Conservation (phyloP, 2,797 vertebrate species). For the Pseudopleuronectes americanus region DNA sequence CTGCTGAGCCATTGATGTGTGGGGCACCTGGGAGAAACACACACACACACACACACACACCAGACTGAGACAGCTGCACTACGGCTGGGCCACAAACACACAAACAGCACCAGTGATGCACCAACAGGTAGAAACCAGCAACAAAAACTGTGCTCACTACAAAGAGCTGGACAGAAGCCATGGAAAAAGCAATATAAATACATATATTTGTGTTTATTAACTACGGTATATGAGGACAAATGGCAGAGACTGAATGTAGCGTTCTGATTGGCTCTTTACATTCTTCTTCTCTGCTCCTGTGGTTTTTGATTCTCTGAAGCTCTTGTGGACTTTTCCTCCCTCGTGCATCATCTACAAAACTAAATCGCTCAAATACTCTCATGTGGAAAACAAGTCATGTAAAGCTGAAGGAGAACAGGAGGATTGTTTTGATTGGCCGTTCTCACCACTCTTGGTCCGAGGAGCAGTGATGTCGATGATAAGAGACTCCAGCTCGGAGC, state of each 20-base stretch:
- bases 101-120: conserved; percentile 24
- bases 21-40: conserved; percentile 89
- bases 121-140: neutral
- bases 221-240: neutral
- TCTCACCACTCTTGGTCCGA: conserved; percentile 88
- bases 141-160: neutral
- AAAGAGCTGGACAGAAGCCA: conserved; percentile 6
- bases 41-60: conserved; percentile 62
- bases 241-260: neutral
- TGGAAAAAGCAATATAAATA: neutral
- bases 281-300: neutral
- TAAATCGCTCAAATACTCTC: conserved; percentile 1
- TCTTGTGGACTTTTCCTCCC: neutral
- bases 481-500: conserved; percentile 91
- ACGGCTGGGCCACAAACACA: conserved; percentile 25
- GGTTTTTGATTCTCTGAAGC: conserved; percentile 7
- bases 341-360: conserved; percentile 4
- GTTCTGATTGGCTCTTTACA: neutral
- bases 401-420: neutral
- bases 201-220: neutral
- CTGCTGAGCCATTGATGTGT: conserved; percentile 83
- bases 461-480: conserved; percentile 93
- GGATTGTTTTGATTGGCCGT: neutral
- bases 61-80: conserved; percentile 61
- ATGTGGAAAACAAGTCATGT: neutral